Evolutionary conservation across 2,113 vertebrate species (phyloP).

Genomic region (Chitala chitala): DNA sequence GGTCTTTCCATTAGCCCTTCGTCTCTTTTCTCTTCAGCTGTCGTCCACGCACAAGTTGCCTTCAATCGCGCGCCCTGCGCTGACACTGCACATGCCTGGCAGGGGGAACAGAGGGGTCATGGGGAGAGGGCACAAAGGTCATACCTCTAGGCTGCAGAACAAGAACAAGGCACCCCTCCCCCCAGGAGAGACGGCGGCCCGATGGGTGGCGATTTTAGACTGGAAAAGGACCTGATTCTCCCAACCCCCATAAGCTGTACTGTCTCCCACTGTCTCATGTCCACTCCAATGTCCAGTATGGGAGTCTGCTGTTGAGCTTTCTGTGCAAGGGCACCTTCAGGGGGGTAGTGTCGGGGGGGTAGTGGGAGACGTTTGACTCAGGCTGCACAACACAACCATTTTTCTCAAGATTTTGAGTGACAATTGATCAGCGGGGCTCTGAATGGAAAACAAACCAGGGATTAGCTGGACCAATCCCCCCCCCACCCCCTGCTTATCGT

Average conservation of each 20-base stretch:
- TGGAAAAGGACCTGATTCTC: not conserved
- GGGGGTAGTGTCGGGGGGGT: not conserved
- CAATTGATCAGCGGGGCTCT: constrained; percentile 7
- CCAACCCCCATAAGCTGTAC: not conserved
- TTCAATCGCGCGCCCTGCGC: not conserved
- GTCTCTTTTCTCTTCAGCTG: constrained; percentile 1
- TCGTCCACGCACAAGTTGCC: not conserved
- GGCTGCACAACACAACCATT: not conserved
- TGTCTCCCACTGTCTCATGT: not conserved
- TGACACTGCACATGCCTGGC: not conserved
- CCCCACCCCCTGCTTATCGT: not conserved
- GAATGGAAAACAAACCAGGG: constrained; percentile 1
- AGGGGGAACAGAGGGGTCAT: not conserved
- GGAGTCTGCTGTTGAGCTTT: not conserved
- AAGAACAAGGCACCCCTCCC: too few species aligned
- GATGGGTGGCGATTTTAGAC: not conserved
- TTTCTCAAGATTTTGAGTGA: not conserved
- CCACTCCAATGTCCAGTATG: too few species aligned
- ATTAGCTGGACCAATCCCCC: constrained; percentile 15
- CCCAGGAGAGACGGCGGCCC: not conserved
- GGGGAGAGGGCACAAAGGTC: not conserved
- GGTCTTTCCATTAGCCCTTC: not conserved
- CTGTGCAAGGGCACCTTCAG: too few species aligned
- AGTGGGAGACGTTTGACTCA: not conserved
- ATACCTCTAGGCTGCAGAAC: too few species aligned